A percentile compares a stretch with the other conserved stretches of the same genome.
Evolutionary conservation across 2,113 vertebrate genomes (phyloP).

Genomic region (Cyphomyrus discorhynchus): DNA sequence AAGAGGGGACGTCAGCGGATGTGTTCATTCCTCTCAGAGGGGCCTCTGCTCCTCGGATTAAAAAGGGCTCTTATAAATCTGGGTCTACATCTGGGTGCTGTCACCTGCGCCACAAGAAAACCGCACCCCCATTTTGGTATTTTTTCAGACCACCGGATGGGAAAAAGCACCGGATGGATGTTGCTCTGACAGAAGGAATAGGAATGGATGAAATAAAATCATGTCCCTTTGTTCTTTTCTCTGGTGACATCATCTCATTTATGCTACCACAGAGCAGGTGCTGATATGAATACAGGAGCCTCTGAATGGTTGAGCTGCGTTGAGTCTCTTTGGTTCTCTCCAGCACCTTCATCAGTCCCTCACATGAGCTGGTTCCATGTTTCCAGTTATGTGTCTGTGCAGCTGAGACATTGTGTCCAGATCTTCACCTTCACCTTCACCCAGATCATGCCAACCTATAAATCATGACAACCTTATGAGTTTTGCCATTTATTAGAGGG

Average conservation of each 20-base stretch:
- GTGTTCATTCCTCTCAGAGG: not conserved
- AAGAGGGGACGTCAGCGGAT: not conserved
- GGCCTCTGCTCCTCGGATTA: not conserved
- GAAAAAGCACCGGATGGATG: not conserved
- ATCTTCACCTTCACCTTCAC: not conserved
- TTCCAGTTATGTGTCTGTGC: not conserved
- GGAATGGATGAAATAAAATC: not conserved
- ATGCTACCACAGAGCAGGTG: not conserved
- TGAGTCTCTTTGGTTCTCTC: not conserved
- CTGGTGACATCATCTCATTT: not conserved
- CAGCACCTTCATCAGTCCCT: not conserved
- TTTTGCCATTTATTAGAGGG: not conserved
- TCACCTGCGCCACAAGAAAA: not conserved
- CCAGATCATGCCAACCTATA: not conserved
- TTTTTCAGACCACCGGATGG: not conserved
- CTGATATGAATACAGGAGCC: not conserved
- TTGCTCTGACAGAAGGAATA: not conserved
- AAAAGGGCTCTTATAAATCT: not conserved
- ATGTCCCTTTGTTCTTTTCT: not conserved
- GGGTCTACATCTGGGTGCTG: not conserved
- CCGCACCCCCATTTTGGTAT: not conserved
- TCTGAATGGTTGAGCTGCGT: not conserved
- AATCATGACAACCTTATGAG: not conserved
- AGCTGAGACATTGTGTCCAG: not conserved
- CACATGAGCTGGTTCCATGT: not conserved